phyloP scores from a whole-genome alignment of 1,140 invertebrate genomes.

The Aphelinus certus region DNA sequence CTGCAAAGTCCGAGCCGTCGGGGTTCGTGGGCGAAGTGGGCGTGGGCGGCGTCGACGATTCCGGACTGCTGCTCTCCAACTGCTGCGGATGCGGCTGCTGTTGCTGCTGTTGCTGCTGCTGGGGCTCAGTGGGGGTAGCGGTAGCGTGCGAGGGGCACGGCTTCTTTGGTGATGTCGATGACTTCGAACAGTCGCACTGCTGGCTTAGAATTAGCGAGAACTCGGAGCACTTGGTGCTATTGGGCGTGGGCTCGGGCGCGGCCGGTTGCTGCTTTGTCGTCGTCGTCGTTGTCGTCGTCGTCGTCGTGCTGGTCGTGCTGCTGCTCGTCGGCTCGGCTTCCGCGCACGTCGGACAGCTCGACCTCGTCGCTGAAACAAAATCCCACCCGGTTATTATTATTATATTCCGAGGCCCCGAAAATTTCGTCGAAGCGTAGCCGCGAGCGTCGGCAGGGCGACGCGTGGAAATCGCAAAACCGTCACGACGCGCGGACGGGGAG shows the following conservation, averaged over 20 bases:
- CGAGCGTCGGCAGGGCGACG: no score
- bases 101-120: not conserved
- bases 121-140: conserved; percentile 1
- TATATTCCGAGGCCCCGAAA: no score
- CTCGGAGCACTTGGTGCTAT: conserved; percentile 18
- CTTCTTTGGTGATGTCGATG: conserved; percentile 33
- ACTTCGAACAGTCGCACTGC: conserved; percentile 34
- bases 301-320: not conserved
- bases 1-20: conserved; percentile 36
- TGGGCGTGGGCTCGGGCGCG: not conserved
- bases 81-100: conserved; percentile 15
- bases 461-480: no score
- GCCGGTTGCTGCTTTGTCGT: not conserved
- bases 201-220: not conserved
- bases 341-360: conserved; percentile 9
- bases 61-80: conserved; percentile 10
- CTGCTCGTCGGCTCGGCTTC: conserved; percentile 3
- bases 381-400: no score
- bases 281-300: not conserved
- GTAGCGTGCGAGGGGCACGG: not conserved
- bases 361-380: not conserved
- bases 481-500: no score
- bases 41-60: conserved; percentile 33
- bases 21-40: conserved; percentile 46
- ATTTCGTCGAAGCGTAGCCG: no score